Percentiles rank a stretch among this genome's conserved stretches.
These are phyloP conservation scores for Perca fluviatilis DNA, from an alignment of 2,113 vertebrate genomes.

Conservation along the genomic window DNA sequence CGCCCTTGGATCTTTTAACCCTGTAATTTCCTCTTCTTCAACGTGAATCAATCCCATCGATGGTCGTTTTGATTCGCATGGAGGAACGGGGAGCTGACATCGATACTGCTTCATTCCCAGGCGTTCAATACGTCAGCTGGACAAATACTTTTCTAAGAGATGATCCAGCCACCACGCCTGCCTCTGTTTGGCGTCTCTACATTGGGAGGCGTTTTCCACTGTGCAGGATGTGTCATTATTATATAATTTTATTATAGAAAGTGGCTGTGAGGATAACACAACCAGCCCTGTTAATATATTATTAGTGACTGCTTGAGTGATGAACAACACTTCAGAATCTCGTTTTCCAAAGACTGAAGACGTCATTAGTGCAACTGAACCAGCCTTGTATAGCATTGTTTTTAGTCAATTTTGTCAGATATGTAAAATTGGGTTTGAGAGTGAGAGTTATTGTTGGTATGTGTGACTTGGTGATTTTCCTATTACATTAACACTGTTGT, in stretches of 20 bases:
- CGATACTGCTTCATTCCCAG: conserved; percentile 38
- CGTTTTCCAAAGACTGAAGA: neutral
- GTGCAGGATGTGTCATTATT: neutral
- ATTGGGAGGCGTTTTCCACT: neutral
- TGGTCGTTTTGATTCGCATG: conserved; percentile 1
- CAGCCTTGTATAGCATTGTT: neutral
- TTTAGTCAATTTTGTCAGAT: neutral
- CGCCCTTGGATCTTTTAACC: conserved; percentile 33
- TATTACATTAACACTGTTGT: neutral
- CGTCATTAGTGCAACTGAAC: neutral
- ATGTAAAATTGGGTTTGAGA: neutral
- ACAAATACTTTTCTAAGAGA: conserved; percentile 28
- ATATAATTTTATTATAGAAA: neutral
- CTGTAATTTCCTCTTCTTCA: conserved; percentile 42
- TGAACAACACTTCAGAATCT: neutral
- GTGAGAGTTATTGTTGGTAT: neutral
- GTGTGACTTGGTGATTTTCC: neutral
- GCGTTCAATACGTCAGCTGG: conserved; percentile 37
- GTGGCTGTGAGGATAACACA: neutral
- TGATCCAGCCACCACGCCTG: conserved; percentile 7
- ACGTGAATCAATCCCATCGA: conserved; percentile 48
- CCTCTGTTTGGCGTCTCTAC: neutral
- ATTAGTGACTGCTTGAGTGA: neutral
- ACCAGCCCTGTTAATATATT: neutral
- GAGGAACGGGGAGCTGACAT: conserved; percentile 2